Evolutionary conservation across 2,888 invertebrate species (phyloP), one percentile per base, ranked within the genome.

Genomic region (Rhorus exstirpatorius): DNA sequence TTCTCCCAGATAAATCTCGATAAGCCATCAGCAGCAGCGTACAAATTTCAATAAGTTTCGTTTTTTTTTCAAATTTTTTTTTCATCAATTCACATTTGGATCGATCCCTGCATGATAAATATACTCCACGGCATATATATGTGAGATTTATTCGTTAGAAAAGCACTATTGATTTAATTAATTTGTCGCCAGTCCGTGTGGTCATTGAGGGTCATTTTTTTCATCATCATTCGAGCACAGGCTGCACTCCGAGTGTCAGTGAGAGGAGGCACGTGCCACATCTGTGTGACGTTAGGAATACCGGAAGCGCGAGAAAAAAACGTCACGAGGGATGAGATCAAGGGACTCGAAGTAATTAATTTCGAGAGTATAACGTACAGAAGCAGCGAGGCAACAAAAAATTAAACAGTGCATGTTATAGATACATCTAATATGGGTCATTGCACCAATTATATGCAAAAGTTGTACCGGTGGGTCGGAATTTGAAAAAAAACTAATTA

Each of bases 281-380:
- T 24, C n/a, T 38, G 58, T 51, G 55, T n/a, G 17, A 58, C 60
- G 55, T n/a, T 24, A 58, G 55, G 14, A 53, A 68, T 55, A 60
- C 80, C 76, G 83, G 80, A 83, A 79, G 60, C 19, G 51, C 51
- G 70, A 21, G 46, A 21, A 14, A 19, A 19, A 58, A 70, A 65
- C 63, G 83, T 70, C 75, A 70, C 80, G 80, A 60, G 31, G 35
- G 71, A 70, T 76, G 83, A 83, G 76, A 79, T 83, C 80, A 80
- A 65, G 24, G 53, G 65, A 58, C 67, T 70, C 71, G 31, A 67
- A 63, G 71, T 80, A 80, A 83, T 83, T 81, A 80, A 83, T 53
- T 53, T 44, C 24, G 31, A 60, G 55, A 21, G 41, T 4, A 41
- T 49, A 31, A 3, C 24, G 46, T 10, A 44, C 14, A 60, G 53